Base-by-base conservation (phyloP, 64 coral and sea anemone species). In the Pachyseris speciosa region DNA sequence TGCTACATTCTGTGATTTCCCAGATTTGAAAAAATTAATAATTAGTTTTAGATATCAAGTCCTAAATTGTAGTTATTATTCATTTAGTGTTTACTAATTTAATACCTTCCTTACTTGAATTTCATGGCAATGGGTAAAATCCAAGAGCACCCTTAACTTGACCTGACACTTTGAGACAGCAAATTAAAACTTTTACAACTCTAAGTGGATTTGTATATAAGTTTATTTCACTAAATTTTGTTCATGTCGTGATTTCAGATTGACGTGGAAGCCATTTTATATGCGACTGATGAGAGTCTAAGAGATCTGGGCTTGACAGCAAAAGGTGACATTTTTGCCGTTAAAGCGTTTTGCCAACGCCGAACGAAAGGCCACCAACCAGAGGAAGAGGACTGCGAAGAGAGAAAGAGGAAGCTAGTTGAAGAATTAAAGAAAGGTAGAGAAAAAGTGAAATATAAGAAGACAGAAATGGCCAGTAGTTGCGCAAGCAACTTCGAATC, bases 381-480 rank as follows among this genome's bases (percentile, higher is more conserved):
- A 45, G 44, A 15, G 17, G 37, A 53, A 43, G 33, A 66, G 16
- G 88, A 72, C 33, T 91, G 83, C 83, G 88, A 83, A 69, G 83
- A 86, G 29, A 67, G 74, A 69, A 93, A 93, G 72, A 78, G 64
- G 50, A 93, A 93, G 58, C 83, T 79, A 7, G 57, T 93, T 49
- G 84, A 78, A 69, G 63, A 87, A 78, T 73, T 93, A 2, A 72
- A 66, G 47, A 92, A 93, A 68, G 91, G 91, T 22, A 93, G 83
- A 91, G 65, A 52, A 3, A 90, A 86, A 44, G 41, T 30, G 55
- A 75, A 57, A 40, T 64, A 5, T 26, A 72, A 50, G 64, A 93
- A 93, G 20, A 33, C 72, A 17, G 74, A 68, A 53, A 52, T 30
- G 26, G 15, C 59, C 60, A 81, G 41, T 36, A 33, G 63, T 67